Base-by-base conservation (phyloP, 92 coral and sea anemone species). In the Heliopora coerulea region DNA sequence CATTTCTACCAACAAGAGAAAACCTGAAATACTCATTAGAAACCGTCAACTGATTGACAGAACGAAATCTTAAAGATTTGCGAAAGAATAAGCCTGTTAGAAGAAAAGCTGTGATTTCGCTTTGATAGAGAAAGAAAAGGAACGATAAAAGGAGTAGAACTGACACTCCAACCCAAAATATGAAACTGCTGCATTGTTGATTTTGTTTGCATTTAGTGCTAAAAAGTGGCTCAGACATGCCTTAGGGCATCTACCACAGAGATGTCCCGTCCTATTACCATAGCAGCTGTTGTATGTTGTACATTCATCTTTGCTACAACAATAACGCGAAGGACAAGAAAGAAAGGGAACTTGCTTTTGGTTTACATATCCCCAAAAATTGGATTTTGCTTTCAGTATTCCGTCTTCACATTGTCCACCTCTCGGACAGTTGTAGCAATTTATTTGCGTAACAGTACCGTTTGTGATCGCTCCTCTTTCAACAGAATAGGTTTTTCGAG, bases 211-310 rank as follows among this genome's bases (percentile, higher is more conserved):
- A 68, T 68, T 26, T 4, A 24, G 75, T 42, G 35, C 75, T 50
- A 23, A 68, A 68, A 31, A 68, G 58, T 20, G 58, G 21, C 1
- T 68, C 75, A 1, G 75, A 68, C 75, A 68, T 68, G 44, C 59
- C 6, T 10, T 15, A 18, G 75, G 35, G 21, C 75, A 68, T 8
- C 40, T 24, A 4, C 75, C 75, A 31, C 75, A 68, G 8, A 68
- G 75, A 30, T 40, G 44, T 25, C 75, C 75, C 19, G 75, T 68
- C 49, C 75, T 25, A 59, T 48, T 68, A 0, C 75, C 75, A n/a
- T 68, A 56, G 28, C 75, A 68, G 28, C 75, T 34, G 29, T 68
- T 10, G 31, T 48, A 68, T 18, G 37, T 48, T 30, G 19, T 56
- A 35, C 75, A 68, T n/a, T n/a, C n/a, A n/a, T n/a, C n/a, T 4